phyloP scores from a whole-genome alignment of 2,888 invertebrate species.

The Stenodera caucasica region DNA sequence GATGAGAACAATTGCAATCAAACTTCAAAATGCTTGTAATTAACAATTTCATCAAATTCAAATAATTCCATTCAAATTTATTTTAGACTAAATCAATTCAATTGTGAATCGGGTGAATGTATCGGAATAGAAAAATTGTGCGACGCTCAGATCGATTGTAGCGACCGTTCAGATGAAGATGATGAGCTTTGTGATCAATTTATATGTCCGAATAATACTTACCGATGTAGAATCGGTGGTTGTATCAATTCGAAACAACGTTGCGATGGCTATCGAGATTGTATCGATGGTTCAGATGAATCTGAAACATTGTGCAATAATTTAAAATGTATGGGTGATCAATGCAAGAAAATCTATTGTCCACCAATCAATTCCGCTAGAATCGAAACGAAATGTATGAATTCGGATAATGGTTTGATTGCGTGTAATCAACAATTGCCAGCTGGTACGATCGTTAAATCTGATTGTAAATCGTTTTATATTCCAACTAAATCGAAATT shows the following conservation, averaged over 20 bases:
- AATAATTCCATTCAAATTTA: neutral
- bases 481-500: slow-evolving; percentile 39
- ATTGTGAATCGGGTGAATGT: slow-evolving; percentile 2
- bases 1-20: slow-evolving; percentile 43
- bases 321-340: neutral
- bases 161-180: neutral
- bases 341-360: slow-evolving; percentile 27
- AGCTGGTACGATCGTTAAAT: slow-evolving; percentile 46
- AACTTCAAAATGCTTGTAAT: neutral
- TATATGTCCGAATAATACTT: slow-evolving; percentile 34
- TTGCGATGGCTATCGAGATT: slow-evolving; percentile 37
- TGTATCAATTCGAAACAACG: slow-evolving; percentile 31
- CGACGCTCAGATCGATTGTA: neutral
- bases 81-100: neutral
- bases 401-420: slow-evolving; percentile 43
- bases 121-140: neutral
- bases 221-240: slow-evolving; percentile 37
- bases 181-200: slow-evolving; percentile 21
- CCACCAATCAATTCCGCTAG: slow-evolving; percentile 37
- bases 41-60: neutral
- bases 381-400: slow-evolving; percentile 42
- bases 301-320: slow-evolving; percentile 28
- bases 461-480: slow-evolving; percentile 52
- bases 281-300: slow-evolving; percentile 39
- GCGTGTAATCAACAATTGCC: slow-evolving; percentile 47